Evolutionary conservation across 2,797 vertebrate species (phyloP).

Genomic region (Intellagama lesueurii): DNA sequence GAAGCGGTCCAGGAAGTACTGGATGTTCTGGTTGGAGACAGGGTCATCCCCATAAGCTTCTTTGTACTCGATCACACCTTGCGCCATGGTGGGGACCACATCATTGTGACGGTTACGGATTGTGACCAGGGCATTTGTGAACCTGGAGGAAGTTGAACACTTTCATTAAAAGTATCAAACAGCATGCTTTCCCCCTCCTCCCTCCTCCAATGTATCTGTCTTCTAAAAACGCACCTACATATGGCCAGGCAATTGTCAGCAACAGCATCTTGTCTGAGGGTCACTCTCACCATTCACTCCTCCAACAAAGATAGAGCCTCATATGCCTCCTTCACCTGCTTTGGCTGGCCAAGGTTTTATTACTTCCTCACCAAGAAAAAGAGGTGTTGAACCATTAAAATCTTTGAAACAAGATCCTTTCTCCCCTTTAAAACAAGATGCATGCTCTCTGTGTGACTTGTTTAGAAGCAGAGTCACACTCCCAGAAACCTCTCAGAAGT

Average conservation of each 20-base stretch:
- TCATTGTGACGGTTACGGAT: constrained; percentile 97
- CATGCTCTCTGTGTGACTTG: too few relatives aligned
- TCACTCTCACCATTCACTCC: too few relatives aligned
- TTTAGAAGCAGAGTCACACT: background rate
- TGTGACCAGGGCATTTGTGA: constrained; percentile 88
- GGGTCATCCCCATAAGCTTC: constrained; percentile 89
- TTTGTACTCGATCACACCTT: constrained; percentile 94
- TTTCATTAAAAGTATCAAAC: background rate
- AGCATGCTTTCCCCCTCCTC: background rate
- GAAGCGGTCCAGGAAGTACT: constrained; percentile 96
- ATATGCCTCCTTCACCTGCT: too few relatives aligned
- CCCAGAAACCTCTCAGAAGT: background rate
- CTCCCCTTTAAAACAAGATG: too few relatives aligned
- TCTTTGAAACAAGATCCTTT: too few relatives aligned
- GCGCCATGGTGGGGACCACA: constrained; percentile 95
- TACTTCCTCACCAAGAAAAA: too few relatives aligned
- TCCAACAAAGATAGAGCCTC: too few relatives aligned
- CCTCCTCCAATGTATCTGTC: background rate
- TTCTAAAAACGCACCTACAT: too few relatives aligned
- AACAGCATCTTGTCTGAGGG: too few relatives aligned
- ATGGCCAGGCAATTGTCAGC: too few relatives aligned
- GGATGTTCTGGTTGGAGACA: constrained; percentile 93
- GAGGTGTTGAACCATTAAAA: too few relatives aligned
- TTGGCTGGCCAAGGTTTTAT: too few relatives aligned
- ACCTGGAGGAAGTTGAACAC: constrained; percentile 73